Base-by-base conservation (phyloP, 2,888 invertebrate species). In the Tricholauxania praeusta region DNA sequence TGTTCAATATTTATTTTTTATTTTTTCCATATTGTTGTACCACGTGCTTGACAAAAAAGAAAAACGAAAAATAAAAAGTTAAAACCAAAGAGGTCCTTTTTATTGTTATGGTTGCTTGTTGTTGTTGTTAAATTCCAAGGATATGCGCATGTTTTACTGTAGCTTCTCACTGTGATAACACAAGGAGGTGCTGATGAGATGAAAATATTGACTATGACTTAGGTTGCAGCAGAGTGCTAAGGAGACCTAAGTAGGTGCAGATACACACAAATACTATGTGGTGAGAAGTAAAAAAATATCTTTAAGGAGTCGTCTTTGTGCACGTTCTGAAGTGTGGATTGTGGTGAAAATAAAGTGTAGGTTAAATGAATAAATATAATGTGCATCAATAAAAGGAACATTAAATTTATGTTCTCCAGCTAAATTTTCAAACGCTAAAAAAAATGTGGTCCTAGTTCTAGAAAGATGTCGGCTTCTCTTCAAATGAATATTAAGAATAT, bases 141-240 rank as follows among this genome's bases (percentile, higher is more conserved):
- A 60, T 69, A 39, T 69, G 69, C 69, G 69, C 69, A 69, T 69
- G 69, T 69, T 69, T 69, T 49, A 19, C 67, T 48, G 57, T 47
- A 17, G 57, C 48, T 55, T 47, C 47, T 48, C 14, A 48, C 55
- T 39, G n/a, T 19, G 67, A 48, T 47, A 67, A 67, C 57, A 52
- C 55, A 47, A 48, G 39, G 32, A 62, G 12, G 60, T 62, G 60
- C 39, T 47, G 60, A 47, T 5, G 60, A 62, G 60, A 39, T 62
- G 60, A 28, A 62, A 19, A 57, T 57, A 22, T 57, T 57, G 57
- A 28, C 57, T 57, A 19, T 19, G 22, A 12, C 22, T n/a, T 39
- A 62, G 64, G 3, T 7, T 51, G 64, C 19, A 10, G 64, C 22
- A 51, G 51, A 48, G 49, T 15, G 1, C 3, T 19, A 22, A 64